These are phyloP conservation scores for Taeniopygia guttata DNA, from an alignment of 2,797 vertebrate genomes.

Conservation along the genomic window DNA sequence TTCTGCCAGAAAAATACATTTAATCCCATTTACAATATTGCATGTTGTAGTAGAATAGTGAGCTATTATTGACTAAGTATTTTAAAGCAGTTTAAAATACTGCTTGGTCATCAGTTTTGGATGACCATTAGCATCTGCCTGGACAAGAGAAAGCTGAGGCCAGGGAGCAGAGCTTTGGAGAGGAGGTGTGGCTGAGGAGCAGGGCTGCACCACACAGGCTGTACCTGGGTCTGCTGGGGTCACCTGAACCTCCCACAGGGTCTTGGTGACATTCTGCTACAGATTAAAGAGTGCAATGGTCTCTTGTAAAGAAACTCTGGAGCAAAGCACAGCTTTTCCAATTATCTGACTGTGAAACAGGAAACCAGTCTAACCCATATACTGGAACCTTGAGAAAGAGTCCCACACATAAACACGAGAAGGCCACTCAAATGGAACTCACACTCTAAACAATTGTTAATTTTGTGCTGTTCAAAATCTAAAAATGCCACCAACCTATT, in stretches of 20 bases:
- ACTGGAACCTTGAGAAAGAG: neutral
- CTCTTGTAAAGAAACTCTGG: neutral
- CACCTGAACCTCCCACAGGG: neutral
- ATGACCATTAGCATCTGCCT: neutral
- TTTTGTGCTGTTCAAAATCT: neutral
- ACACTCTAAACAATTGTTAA: neutral
- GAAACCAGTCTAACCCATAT: neutral
- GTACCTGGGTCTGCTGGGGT: no score
- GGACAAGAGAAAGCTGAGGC: neutral
- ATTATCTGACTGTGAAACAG: neutral
- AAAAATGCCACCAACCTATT: neutral
- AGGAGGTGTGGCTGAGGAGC: neutral
- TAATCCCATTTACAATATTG: neutral
- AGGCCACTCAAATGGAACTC: neutral
- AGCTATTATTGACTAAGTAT: neutral
- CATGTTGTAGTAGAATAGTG: neutral
- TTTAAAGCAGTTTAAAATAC: no score
- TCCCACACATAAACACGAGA: neutral
- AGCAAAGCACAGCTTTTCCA: neutral
- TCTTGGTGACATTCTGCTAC: neutral
- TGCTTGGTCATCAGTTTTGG: no score
- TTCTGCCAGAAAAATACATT: neutral
- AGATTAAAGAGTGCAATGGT: neutral
- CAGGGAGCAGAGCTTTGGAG: neutral
- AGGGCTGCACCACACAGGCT: neutral